Conservation (phyloP, 2,888 invertebrate species). For the Ischnus inquisitorius region DNA sequence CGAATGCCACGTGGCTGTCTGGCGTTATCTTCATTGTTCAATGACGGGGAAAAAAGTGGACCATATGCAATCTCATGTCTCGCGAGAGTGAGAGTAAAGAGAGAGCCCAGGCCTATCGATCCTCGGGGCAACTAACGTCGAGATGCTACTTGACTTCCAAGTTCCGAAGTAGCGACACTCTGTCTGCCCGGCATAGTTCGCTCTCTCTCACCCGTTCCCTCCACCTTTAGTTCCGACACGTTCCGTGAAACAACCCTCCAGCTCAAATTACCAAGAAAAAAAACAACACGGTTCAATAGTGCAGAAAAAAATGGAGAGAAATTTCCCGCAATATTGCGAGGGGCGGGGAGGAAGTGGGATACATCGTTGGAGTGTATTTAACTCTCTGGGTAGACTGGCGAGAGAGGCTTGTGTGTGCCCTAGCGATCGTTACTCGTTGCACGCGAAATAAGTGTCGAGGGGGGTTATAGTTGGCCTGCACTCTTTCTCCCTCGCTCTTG, state of each 20-base stretch:
- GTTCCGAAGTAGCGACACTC: constrained; percentile 58
- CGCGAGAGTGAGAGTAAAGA: constrained; percentile 10
- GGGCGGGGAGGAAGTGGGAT: neutral
- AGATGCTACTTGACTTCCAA: constrained; percentile 67
- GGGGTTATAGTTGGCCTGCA: constrained; percentile 57
- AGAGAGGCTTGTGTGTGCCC: constrained; percentile 26
- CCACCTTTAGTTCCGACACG: constrained; percentile 41
- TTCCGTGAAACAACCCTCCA: constrained; percentile 20
- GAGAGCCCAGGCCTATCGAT: constrained; percentile 60
- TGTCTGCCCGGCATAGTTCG: constrained; percentile 41
- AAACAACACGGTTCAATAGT: constrained; percentile 7
- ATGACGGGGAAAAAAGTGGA: constrained; percentile 11
- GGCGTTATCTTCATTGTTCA: constrained; percentile 4
- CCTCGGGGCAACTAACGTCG: constrained; percentile 61
- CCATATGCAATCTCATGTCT: constrained; percentile 64
- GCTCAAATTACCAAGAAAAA: constrained; percentile 13
- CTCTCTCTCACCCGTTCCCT: constrained; percentile 12
- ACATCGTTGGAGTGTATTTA: constrained; percentile 51
- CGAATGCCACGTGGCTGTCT: constrained; percentile 9
- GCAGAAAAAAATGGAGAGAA: constrained; percentile 10
- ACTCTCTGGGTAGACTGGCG: constrained; percentile 25
- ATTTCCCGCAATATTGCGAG: constrained; percentile 42
- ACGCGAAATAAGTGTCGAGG: constrained; percentile 65
- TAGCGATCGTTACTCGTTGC: constrained; percentile 67
- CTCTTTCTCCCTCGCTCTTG: constrained; percentile 38